Percentiles rank a stretch among this genome's conserved stretches.
Conservation (phyloP, 2,797 vertebrate genomes). For the Cetoscarus ocellatus region DNA sequence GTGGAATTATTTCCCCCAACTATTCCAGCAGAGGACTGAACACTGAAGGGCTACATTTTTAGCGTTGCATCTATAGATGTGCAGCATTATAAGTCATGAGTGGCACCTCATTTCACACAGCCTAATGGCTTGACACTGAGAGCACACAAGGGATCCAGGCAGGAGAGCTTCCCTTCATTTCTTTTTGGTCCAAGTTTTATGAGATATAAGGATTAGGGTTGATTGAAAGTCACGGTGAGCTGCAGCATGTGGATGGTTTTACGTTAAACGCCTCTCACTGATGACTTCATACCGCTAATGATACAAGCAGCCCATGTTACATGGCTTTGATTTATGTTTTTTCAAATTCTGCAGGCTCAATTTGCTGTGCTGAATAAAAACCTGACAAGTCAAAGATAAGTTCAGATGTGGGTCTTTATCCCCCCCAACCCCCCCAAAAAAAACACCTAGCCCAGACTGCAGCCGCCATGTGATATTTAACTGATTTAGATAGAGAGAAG, state of each 20-base stretch:
- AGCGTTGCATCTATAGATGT: constrained; percentile 79
- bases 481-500: constrained; percentile 73
- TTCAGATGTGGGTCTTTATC: constrained; percentile 57
- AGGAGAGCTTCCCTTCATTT: constrained; percentile 76
- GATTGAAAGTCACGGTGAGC: constrained; percentile 75
- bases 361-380: constrained; percentile 47
- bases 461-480: constrained; percentile 77
- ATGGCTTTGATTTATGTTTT: constrained; percentile 39
- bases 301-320: constrained; percentile 21
- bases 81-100: constrained; percentile 87
- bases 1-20: constrained; percentile 78
- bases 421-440: neutral
- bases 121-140: constrained; percentile 89
- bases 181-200: constrained; percentile 75
- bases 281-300: constrained; percentile 64
- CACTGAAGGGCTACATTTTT: constrained; percentile 76
- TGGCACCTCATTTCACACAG: constrained; percentile 91
- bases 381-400: constrained; percentile 66
- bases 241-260: constrained; percentile 42
- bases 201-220: constrained; percentile 76
- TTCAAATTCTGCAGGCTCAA: constrained; percentile 40
- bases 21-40: constrained; percentile 64
- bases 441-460: constrained; percentile 41
- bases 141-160: constrained; percentile 82
- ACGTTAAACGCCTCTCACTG: constrained; percentile 43